Percentiles rank a stretch among this genome's conserved stretches.
Evolutionary conservation across 23 tunicate species (phyloP).

Genomic region (Halocynthia roretzi): DNA sequence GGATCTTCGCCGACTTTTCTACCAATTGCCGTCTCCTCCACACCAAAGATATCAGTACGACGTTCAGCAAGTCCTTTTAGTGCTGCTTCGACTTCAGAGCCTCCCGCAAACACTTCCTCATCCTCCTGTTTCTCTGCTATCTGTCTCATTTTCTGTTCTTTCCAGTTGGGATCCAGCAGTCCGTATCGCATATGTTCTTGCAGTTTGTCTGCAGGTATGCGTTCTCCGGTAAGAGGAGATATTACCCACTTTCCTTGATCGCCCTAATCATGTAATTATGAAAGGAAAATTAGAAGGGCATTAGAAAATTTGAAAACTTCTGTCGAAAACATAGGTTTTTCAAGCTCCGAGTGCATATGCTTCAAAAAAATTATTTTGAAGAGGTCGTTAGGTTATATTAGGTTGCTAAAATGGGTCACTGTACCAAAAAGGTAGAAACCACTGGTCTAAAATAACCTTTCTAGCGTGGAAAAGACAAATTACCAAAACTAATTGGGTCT

Average conservation of each 20-base stretch:
- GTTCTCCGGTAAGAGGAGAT: conserved; percentile 92
- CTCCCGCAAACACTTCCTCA: conserved; percentile 84
- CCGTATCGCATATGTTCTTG: conserved; percentile 94
- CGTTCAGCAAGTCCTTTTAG: conserved; percentile 81
- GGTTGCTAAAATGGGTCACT: too few relatives aligned
- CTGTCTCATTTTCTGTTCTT: conserved; percentile 69
- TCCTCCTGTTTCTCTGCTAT: conserved; percentile 86
- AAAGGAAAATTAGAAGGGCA: too few relatives aligned
- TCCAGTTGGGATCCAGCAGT: conserved; percentile 94
- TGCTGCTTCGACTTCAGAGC: conserved; percentile 71
- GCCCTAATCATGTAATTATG: background rate
- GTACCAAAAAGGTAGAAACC: too few relatives aligned
- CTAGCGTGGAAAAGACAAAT: too few relatives aligned
- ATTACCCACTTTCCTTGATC: conserved; percentile 57
- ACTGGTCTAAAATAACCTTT: too few relatives aligned
- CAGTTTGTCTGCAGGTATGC: conserved; percentile 63
- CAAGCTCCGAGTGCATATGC: too few relatives aligned
- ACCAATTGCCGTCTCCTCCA: conserved; percentile 97
- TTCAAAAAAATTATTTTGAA: too few relatives aligned
- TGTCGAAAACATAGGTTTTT: too few relatives aligned
- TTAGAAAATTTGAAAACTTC: too few relatives aligned
- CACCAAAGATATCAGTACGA: conserved; percentile 98
- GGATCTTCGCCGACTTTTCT: conserved; percentile 92
- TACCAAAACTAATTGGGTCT: too few relatives aligned
- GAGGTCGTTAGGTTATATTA: too few relatives aligned